Base-by-base conservation (phyloP, 1,140 invertebrate genomes). In the Hycleus phaleratus region DNA sequence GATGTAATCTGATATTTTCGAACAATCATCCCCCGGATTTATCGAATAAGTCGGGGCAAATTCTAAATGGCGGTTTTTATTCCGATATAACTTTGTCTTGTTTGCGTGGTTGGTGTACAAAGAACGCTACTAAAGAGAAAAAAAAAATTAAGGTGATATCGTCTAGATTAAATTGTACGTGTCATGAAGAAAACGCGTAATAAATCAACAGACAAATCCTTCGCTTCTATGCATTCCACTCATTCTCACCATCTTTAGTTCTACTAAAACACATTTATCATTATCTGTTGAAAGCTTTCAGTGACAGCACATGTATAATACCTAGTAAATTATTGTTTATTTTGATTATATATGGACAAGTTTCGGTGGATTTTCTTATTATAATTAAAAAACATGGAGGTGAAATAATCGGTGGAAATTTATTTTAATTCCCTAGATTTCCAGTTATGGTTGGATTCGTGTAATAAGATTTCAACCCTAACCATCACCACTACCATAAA, bases 151-250 rank as follows among this genome's bases (percentile, higher is more conserved):
- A 46, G 32, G 32, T 24, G 44, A 46, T 25, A 55, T 55, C 38
- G 52, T 24, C 10, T 47, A 55, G 52, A 55, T 55, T 55, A 55
- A 55, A 55, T 55, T 55, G 52, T 55, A 46, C 12, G 45, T 39
- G 52, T 55, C 52, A 55, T 18, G n/a, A 10, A 55, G 44, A 42
- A 38, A 39, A 39, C 26, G 24, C 38, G 44, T 46, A 55, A 55
- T 55, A 55, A 55, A 55, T 55, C 52, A 55, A 46, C 26, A 38
- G 52, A 55, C 52, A 55, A 55, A 55, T 55, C 52, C 52, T 55
- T 46, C 24, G 39, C 44, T 38, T 38, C 45, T 55, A 55, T 55
- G 52, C 52, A 55, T 55, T 55, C 52, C 52, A 9, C 52, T 55
- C 52, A 55, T 55, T 55, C 52, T 46, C 52, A 46, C 52, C 45